Evolutionary conservation across 2,113 vertebrate genomes (phyloP).

Genomic region (Neoarius graeffei): DNA sequence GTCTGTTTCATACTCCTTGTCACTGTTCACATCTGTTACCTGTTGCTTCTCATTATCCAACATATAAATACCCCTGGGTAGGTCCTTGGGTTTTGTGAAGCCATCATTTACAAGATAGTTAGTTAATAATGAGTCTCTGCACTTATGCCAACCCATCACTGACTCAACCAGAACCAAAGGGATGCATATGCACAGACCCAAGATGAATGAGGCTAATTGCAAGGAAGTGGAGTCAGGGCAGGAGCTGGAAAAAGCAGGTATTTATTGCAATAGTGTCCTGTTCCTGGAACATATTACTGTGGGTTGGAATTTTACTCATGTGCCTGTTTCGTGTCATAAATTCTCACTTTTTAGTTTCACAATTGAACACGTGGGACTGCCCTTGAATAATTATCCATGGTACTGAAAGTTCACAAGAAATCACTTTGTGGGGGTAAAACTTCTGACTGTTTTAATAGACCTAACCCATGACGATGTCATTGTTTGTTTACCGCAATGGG

Average conservation of each 20-base stretch:
- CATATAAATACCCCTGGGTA: background rate
- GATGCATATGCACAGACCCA: background rate
- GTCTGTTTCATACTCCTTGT: background rate
- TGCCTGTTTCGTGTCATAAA: background rate
- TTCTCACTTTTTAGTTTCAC: background rate
- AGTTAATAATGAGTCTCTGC: background rate
- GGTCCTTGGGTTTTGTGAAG: background rate
- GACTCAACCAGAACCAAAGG: background rate
- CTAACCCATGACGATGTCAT: too few relatives aligned
- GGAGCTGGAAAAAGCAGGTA: background rate
- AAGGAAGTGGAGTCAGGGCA: background rate
- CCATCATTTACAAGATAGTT: background rate
- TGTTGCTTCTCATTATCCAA: background rate
- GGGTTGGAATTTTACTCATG: background rate
- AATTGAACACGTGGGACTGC: background rate
- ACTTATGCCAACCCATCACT: background rate
- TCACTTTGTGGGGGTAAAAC: background rate
- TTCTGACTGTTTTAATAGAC: background rate
- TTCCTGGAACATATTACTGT: background rate
- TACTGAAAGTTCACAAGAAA: background rate
- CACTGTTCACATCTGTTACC: background rate
- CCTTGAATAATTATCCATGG: background rate
- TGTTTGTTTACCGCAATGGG: too few relatives aligned
- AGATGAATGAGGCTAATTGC: background rate
- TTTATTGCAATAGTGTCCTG: background rate